Evolutionary conservation across 2,113 vertebrate genomes (phyloP), one percentile per base, ranked within the genome.

Genomic region (Carassius gibelio): DNA sequence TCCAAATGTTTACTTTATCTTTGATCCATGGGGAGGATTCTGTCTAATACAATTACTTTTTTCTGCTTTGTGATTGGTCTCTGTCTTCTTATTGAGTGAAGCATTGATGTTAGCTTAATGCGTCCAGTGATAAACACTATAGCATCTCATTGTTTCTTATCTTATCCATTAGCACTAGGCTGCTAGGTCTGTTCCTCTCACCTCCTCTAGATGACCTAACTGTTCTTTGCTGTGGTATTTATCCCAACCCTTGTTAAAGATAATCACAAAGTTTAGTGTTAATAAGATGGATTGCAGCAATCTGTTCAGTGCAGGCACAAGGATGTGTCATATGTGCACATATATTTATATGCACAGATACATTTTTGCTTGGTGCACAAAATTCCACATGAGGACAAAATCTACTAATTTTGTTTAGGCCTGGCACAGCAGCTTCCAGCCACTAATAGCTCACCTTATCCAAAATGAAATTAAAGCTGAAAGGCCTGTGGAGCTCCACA

Each of bases 41-140:
- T 50, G 38, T 86, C 90, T 91, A 90, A 93, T 88, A 81, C 80
- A 92, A 90, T 90, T 93, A 90, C 90, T 91, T 91, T 87, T 83
- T 26, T 91, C 85, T 50, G 69, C 72, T 36, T 90, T 90, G 80
- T 81, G 84, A 92, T 92, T 92, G 89, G 2, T 50, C 86, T 59
- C 66, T 52, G 69, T 52, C 75, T 90, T 88, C 85, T 89, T 86
- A 90, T 92, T 81, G 87, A 88, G 86, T 85, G 85, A 82, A 88
- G 64, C 85, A 72, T 84, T 72, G 34, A 83, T 85, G 82, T 79
- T 55, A 9, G 80, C 15, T 69, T 84, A 72, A 88, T 90, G 89
- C 36, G 50, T 66, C 69, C 84, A 74, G 57, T 38, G 45, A 50
- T 77, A 84, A 86, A 85, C 68, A 81, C 85, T 72, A 61, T 83